Conservation (phyloP, 2,113 vertebrate genomes). For the Mirza zaza region DNA sequence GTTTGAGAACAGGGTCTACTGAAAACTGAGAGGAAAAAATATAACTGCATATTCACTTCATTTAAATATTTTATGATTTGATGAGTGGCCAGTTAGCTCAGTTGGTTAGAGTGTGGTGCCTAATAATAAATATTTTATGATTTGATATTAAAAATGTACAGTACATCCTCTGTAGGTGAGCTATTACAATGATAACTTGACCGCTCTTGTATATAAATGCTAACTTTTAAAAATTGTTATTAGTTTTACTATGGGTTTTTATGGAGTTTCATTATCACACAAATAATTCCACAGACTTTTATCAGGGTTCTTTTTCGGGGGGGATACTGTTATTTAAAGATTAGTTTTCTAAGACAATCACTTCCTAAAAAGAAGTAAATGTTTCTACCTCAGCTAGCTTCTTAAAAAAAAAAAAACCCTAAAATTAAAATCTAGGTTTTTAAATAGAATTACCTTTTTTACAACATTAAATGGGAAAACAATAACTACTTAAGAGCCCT, state of each 20-base stretch:
- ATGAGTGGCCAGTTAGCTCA: neutral
- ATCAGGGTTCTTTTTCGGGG: neutral
- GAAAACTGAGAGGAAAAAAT: neutral
- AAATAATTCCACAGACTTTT: neutral
- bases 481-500: neutral
- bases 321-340: neutral
- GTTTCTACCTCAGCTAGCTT: neutral
- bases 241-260: neutral
- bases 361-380: neutral
- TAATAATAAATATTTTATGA: neutral
- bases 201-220: neutral
- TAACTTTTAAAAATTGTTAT: neutral
- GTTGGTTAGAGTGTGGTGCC: too few relatives aligned
- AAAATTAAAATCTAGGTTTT: neutral
- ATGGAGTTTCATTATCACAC: neutral
- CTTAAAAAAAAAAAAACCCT: neutral
- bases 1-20: neutral
- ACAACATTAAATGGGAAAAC: neutral
- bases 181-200: neutral
- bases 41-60: neutral
- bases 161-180: neutral
- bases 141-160: neutral
- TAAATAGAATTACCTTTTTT: neutral
- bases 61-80: neutral
- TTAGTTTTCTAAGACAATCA: slow-evolving; percentile 1